These are phyloP conservation scores for Heliconius aoede DNA, from an alignment of 2,888 invertebrate species.

Conservation along the genomic window DNA sequence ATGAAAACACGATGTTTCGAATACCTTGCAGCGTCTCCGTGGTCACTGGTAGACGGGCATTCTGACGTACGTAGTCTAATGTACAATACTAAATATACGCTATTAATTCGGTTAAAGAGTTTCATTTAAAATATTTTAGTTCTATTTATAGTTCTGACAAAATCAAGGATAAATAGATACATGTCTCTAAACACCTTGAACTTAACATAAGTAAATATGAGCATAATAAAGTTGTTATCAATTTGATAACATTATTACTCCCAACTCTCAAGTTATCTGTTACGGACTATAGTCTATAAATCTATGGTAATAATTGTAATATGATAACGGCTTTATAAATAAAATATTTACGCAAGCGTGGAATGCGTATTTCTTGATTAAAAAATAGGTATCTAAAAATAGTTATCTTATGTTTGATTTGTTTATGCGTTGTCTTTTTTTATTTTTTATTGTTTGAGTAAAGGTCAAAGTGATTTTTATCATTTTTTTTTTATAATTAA, in stretches of 20 bases:
- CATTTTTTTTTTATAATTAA: not conserved
- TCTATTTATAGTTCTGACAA: not conserved
- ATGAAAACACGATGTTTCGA: no score
- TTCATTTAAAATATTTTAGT: no score
- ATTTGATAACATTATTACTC: not conserved
- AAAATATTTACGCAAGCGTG: not conserved
- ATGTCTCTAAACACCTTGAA: not conserved
- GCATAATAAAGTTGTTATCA: not conserved
- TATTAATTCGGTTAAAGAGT: no score
- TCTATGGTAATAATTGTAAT: not conserved
- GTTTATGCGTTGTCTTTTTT: not conserved
- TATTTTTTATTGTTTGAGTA: not conserved
- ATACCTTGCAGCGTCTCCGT: no score
- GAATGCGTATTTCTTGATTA: not conserved
- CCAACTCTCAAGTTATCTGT: not conserved
- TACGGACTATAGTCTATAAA: not conserved
- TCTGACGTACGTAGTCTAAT: no score
- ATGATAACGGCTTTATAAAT: not conserved
- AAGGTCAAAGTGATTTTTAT: not conserved
- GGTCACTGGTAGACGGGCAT: no score
- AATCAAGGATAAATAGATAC: not conserved
- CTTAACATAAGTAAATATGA: not conserved
- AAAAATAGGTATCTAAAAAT: slow-evolving; percentile 12
- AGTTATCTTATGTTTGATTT: not conserved
- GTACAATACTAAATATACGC: no score